Base-by-base conservation (phyloP, 1,140 invertebrate species). In the Lucilia sericata region DNA sequence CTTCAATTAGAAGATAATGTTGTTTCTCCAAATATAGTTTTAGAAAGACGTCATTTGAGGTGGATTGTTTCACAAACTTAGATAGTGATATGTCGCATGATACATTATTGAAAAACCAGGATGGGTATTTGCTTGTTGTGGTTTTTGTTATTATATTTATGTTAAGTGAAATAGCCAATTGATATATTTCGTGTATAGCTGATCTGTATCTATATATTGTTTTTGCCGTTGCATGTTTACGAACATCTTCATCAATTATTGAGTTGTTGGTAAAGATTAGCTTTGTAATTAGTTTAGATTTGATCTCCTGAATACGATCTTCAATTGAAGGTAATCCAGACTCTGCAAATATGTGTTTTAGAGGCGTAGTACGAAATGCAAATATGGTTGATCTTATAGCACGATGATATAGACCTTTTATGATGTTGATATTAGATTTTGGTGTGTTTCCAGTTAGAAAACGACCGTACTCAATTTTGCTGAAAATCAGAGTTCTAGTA, bases 401-500 rank as follows among this genome's bases (percentile, higher is more conserved):
- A 5, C 12, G 13, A 17, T 17, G 51, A 14, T 55, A 55, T 14
- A 55, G 5, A 5, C 51, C 51, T 14, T 55, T 55, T 12, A 55
- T 55, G 12, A n/a, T 13, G 9, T 55, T 55, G 4, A 82, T 14
- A 21, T 55, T 70, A 17, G 55, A 30, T 82, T 82, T 82, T 17
- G 51, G 34, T 34, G 60, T 13, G 17, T 70, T 30, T 13, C 85
- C 85, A 49, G 84, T 83, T 80, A 85, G 60, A 60, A 60, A 83
- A 5, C 78, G 82, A 4, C 74, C 82, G 34, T 85, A 85, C 74
- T 85, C 84, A 55, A 82, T 82, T 80, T 85, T 83, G n/a, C 74
- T 21, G 12, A 55, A 76, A 42, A 85, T 19, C 17, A 83, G 55
- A 70, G 85, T 65, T 84, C 85, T 85, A 55, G 81, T 75, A 9